Conservation (phyloP, 1,140 invertebrate species). For the Drosophila orosa region DNA sequence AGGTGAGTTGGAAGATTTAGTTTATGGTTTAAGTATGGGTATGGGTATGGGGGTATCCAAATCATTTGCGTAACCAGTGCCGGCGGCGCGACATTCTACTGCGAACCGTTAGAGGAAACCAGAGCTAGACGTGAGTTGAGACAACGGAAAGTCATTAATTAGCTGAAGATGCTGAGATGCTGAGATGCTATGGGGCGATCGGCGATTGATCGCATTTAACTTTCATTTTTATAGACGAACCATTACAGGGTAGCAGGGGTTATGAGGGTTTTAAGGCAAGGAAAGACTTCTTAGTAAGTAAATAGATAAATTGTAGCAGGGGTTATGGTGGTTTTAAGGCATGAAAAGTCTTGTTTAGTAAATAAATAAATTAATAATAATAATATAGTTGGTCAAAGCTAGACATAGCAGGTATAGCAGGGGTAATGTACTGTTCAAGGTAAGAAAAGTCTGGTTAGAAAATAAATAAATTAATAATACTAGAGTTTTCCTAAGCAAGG, state of each 20-base stretch:
- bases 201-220: constrained; percentile 50
- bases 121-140: constrained; percentile 22
- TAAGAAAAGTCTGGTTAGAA: no score
- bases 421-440: neutral
- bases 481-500: no score
- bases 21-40: no score
- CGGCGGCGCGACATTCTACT: constrained; percentile 39
- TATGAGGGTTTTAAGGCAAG: neutral
- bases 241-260: constrained; percentile 15
- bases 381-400: no score
- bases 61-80: constrained; percentile 55
- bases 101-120: constrained; percentile 13
- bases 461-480: no score
- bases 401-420: no score
- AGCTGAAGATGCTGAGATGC: constrained; percentile 12
- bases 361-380: no score
- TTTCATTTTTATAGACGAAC: constrained; percentile 55
- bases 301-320: constrained; percentile 18
- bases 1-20: constrained; percentile 84
- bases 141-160: constrained; percentile 63
- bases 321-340: neutral
- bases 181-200: constrained; percentile 41
- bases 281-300: neutral
- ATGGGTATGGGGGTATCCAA: neutral
- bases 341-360: no score